A percentile compares a stretch with the other conserved stretches of the same genome.
These are phyloP conservation scores for Orbicella faveolata DNA, from an alignment of 64 coral and sea anemone genomes.

Conservation along the genomic window DNA sequence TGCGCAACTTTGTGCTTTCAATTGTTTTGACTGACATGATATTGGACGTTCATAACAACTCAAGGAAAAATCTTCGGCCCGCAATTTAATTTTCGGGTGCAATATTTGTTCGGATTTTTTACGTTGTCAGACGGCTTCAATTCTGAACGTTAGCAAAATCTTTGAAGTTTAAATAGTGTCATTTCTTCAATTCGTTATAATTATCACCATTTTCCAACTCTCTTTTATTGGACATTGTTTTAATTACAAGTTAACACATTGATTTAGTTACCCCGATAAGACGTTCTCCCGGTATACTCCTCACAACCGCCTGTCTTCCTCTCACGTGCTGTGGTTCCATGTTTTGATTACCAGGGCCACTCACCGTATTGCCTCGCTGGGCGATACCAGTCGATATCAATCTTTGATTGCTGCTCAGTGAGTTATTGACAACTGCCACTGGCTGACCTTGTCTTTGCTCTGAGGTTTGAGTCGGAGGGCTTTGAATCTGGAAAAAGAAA, in stretches of 20 bases:
- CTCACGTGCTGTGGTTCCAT: neutral
- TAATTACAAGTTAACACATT: neutral
- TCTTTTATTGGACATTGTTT: too few species aligned
- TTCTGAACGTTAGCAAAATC: too few species aligned
- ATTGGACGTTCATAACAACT: too few species aligned
- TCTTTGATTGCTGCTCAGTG: neutral
- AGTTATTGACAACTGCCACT: neutral
- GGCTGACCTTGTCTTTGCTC: neutral
- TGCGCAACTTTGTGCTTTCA: too few species aligned
- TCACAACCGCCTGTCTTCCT: neutral
- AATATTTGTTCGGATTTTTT: too few species aligned
- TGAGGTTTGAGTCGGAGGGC: neutral
- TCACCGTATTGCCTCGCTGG: neutral
- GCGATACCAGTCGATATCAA: neutral
- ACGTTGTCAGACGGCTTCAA: too few species aligned
- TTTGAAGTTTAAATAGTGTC: too few species aligned
- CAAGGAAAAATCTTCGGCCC: too few species aligned
- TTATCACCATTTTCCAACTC: too few species aligned
- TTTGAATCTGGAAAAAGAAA: neutral
- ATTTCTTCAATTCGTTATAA: too few species aligned
- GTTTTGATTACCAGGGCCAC: neutral
- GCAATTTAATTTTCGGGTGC: too few species aligned
- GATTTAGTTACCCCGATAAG: conserved; percentile 28
- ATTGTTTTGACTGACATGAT: too few species aligned
- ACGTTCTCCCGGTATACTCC: conserved; percentile 16